Conservation (phyloP, 1,140 invertebrate genomes). For the Nasonia vitripennis region DNA sequence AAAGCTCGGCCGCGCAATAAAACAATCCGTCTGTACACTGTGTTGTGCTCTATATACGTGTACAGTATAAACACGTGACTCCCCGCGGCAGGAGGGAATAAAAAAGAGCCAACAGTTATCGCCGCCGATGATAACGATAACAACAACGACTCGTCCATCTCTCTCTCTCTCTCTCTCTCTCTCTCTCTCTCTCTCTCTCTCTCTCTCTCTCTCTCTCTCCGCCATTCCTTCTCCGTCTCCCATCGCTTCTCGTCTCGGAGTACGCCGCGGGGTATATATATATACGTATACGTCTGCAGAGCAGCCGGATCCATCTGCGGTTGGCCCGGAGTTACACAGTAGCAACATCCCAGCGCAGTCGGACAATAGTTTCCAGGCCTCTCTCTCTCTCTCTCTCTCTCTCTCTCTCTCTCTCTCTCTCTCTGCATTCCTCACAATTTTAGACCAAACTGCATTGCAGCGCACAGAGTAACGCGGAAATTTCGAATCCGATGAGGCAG, state of each 20-base stretch:
- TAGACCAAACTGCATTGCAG: not conserved
- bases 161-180: not conserved
- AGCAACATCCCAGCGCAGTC: not conserved
- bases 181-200: no score
- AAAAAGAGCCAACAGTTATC: not conserved
- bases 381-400: not conserved
- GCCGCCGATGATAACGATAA: constrained; percentile 6
- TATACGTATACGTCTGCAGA: no score
- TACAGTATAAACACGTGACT: not conserved
- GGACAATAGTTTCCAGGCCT: no score
- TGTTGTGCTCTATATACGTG: not conserved
- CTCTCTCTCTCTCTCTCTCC: not conserved
- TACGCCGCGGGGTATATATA: not conserved
- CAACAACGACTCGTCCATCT: constrained; percentile 20
- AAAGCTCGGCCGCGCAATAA: constrained; percentile 2
- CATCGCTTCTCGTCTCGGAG: not conserved
- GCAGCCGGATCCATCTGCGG: not conserved
- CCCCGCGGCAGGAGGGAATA: not conserved
- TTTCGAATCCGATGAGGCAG: not conserved
- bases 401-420: not conserved
- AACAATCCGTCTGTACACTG: constrained; percentile 3
- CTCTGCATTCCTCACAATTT: not conserved
- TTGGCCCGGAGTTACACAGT: not conserved
- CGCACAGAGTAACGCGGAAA: not conserved
- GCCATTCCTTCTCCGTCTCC: not conserved